phyloP scores from a whole-genome alignment of 2,113 vertebrate genomes.

The Gavia stellata region DNA sequence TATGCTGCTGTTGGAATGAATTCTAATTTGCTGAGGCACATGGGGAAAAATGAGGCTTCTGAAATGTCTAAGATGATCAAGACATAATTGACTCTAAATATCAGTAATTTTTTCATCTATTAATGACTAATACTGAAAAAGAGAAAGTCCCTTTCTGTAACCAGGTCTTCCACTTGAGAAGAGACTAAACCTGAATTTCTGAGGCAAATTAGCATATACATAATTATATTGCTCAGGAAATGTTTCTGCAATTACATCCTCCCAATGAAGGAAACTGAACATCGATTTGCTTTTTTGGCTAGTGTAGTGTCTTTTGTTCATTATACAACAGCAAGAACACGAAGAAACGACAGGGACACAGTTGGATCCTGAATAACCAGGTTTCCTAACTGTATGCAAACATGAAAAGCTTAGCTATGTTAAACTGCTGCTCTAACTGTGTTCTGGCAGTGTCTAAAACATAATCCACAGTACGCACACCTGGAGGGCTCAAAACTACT shows the following conservation, averaged over 20 bases:
- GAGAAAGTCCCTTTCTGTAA: neutral
- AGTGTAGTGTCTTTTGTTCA: constrained; percentile 1
- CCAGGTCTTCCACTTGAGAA: neutral
- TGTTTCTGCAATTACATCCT: constrained; percentile 34
- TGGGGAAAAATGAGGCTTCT: neutral
- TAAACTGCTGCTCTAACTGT: constrained; percentile 20
- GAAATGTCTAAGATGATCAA: neutral
- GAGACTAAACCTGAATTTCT: neutral
- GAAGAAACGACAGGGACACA: neutral
- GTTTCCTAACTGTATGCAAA: constrained; percentile 38
- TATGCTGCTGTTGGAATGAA: neutral
- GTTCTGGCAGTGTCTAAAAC: constrained; percentile 9
- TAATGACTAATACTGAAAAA: neutral
- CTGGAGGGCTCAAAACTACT: neutral
- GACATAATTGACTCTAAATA: neutral
- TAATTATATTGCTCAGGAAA: constrained; percentile 46
- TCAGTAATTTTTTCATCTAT: neutral
- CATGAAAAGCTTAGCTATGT: neutral
- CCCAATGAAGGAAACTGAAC: neutral
- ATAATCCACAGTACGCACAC: neutral
- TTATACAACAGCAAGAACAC: constrained; percentile 16
- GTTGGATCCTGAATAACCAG: constrained; percentile 37
- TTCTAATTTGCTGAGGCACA: neutral
- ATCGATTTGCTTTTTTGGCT: constrained; percentile 30
- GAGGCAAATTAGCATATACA: constrained; percentile 7